Evolutionary conservation across 2,113 vertebrate genomes (phyloP).

Genomic region (Cebidichthys violaceus): DNA sequence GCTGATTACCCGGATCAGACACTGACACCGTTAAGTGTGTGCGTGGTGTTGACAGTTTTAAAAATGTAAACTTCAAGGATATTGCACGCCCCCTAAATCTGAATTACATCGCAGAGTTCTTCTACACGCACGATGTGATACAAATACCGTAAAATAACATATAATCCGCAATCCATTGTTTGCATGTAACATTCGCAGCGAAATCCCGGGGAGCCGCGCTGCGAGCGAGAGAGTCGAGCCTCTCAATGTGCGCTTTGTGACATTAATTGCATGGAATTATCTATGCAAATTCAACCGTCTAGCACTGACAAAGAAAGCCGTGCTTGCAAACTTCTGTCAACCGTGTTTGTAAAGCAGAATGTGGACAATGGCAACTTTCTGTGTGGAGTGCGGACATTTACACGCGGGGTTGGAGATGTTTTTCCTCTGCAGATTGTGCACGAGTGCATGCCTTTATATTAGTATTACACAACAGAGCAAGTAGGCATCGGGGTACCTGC

Average conservation of each 20-base stretch:
- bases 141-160: slow-evolving; percentile 14
- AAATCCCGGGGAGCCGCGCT: background rate
- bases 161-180: slow-evolving; percentile 19
- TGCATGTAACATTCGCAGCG: slow-evolving; percentile 16
- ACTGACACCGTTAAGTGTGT: background rate
- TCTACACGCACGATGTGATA: background rate
- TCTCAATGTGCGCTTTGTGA: slow-evolving; percentile 30
- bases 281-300: slow-evolving; percentile 18
- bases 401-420: slow-evolving; percentile 6
- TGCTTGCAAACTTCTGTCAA: slow-evolving; percentile 44
- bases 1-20: background rate
- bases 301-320: slow-evolving; percentile 32
- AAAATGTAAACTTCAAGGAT: background rate
- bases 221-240: background rate
- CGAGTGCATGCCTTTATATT: slow-evolving; percentile 25
- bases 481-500: slow-evolving; percentile 39
- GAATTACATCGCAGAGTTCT: background rate
- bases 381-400: slow-evolving; percentile 9
- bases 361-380: slow-evolving; percentile 52
- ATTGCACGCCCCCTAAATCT: slow-evolving; percentile 2
- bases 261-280: slow-evolving; percentile 36
- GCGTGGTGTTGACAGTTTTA: background rate
- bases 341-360: background rate
- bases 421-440: slow-evolving; percentile 23
- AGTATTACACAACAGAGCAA: slow-evolving; percentile 13